A percentile compares a stretch with the other conserved stretches of the same genome.
Evolutionary conservation across 2,113 vertebrate genomes (phyloP).

Genomic region (Atractosteus spatula): DNA sequence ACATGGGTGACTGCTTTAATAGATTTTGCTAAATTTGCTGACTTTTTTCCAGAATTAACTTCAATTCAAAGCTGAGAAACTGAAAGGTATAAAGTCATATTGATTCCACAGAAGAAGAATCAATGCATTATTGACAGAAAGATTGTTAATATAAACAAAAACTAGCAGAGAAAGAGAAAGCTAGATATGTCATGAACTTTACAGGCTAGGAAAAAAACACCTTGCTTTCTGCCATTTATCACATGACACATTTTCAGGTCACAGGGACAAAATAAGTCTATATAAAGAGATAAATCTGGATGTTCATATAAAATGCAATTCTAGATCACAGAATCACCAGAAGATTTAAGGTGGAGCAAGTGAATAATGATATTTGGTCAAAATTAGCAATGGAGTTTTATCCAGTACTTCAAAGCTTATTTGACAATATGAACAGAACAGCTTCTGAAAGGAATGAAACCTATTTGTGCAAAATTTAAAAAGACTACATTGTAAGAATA

Average conservation of each 20-base stretch:
- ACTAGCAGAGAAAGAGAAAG: conserved; percentile 3
- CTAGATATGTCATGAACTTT: conserved; percentile 7
- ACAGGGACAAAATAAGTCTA: neutral
- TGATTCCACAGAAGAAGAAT: conserved; percentile 24
- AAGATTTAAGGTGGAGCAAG: too few relatives aligned
- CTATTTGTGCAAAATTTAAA: too few relatives aligned
- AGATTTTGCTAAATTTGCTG: neutral
- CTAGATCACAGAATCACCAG: too few relatives aligned
- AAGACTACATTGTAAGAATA: too few relatives aligned
- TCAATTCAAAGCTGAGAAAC: neutral
- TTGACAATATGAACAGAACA: too few relatives aligned
- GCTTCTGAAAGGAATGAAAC: too few relatives aligned
- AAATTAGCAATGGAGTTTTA: too few relatives aligned
- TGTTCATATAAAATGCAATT: too few relatives aligned
- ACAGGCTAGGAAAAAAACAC: neutral
- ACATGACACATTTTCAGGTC: neutral
- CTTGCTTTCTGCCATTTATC: neutral
- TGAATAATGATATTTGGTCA: too few relatives aligned
- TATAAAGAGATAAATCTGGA: neutral
- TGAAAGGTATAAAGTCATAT: conserved; percentile 28
- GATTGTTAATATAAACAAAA: conserved; percentile 15
- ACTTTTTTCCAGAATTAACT: neutral
- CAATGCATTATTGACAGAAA: conserved; percentile 28
- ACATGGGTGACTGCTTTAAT: neutral
- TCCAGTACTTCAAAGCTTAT: too few relatives aligned